A percentile compares a stretch with the other conserved stretches of the same genome.
Evolutionary conservation across 2,113 vertebrate species (phyloP).

Genomic region (Forbesichthys papilliferus): DNA sequence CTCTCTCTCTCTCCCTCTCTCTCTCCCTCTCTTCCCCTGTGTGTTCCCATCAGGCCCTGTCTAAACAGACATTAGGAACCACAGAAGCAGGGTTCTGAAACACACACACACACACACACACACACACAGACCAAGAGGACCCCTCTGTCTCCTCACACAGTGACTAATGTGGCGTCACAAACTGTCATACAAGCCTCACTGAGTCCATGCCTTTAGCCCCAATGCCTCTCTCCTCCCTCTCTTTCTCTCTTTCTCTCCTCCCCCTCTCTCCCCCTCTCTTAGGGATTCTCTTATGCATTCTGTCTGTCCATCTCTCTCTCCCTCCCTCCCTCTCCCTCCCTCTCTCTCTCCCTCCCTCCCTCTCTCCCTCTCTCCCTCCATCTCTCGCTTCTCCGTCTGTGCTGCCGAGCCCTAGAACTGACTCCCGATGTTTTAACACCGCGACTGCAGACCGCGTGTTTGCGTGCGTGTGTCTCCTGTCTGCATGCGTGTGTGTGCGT

Average conservation of each 20-base stretch:
- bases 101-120: constrained; percentile 35
- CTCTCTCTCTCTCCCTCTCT: not conserved
- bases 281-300: not conserved
- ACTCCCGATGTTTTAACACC: not conserved
- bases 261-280: not conserved
- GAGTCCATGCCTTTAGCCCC: not conserved
- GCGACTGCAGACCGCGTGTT: constrained; percentile 4
- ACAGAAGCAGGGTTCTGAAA: constrained; percentile 21
- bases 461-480: too few relatives aligned
- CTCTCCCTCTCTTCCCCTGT: not conserved
- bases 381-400: not conserved
- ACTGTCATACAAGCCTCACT: constrained; percentile 66
- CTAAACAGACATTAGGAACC: constrained; percentile 51
- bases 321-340: constrained; percentile 33
- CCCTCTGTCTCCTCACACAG: constrained; percentile 55
- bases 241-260: constrained; percentile 37
- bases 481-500: too few relatives aligned
- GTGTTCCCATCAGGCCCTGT: constrained; percentile 52
- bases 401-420: too few relatives aligned
- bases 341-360: constrained; percentile 32
- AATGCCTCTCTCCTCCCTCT: constrained; percentile 17
- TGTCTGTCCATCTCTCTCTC: constrained; percentile 1
- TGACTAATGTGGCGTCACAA: constrained; percentile 70
- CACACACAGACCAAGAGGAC: constrained; percentile 44
- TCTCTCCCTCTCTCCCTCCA: not conserved